phyloP scores from a whole-genome alignment of 2,113 vertebrate genomes.

The Lampris megalopsis region DNA sequence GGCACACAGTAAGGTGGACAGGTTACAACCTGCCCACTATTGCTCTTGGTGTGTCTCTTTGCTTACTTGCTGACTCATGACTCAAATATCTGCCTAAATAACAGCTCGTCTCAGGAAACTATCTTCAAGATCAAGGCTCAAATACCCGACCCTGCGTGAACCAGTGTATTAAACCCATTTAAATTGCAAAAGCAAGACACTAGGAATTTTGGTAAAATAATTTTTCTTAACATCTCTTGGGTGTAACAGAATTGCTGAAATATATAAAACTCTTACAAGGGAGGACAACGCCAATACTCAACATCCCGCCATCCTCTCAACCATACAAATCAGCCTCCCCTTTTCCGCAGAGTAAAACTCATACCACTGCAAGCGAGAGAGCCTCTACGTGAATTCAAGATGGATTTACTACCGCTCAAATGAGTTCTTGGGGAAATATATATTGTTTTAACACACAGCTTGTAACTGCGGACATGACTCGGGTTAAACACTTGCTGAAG shows the following conservation, averaged over 20 bases:
- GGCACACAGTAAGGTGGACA: slow-evolving; percentile 11
- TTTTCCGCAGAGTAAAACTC: slow-evolving; percentile 44
- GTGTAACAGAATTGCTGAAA: neutral
- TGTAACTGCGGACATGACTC: slow-evolving; percentile 25
- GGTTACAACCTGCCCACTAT: slow-evolving; percentile 54
- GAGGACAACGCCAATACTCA: slow-evolving; percentile 22
- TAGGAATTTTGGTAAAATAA: neutral
- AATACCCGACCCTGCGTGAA: slow-evolving; percentile 20
- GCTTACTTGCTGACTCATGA: slow-evolving; percentile 19
- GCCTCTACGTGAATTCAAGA: slow-evolving; percentile 7
- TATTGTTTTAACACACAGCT: slow-evolving; percentile 53
- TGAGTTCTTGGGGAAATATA: slow-evolving; percentile 37
- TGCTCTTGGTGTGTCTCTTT: slow-evolving; percentile 21
- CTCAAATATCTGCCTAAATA: slow-evolving; percentile 36
- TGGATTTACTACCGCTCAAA: slow-evolving; percentile 39
- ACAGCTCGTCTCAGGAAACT: slow-evolving; percentile 32
- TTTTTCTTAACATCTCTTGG: neutral
- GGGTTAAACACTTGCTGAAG: slow-evolving; percentile 26
- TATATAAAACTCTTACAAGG: slow-evolving; percentile 19
- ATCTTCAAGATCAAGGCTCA: slow-evolving; percentile 19
- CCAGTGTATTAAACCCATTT: slow-evolving; percentile 6
- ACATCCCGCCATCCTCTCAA: slow-evolving; percentile 10
- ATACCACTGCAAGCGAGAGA: neutral
- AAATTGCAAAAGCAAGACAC: slow-evolving; percentile 12
- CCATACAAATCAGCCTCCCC: slow-evolving; percentile 6